Evolutionary conservation across 2,888 invertebrate species (phyloP), one percentile per base, ranked within the genome.

Genomic region (Cataglyphis rosenhaueri): DNA sequence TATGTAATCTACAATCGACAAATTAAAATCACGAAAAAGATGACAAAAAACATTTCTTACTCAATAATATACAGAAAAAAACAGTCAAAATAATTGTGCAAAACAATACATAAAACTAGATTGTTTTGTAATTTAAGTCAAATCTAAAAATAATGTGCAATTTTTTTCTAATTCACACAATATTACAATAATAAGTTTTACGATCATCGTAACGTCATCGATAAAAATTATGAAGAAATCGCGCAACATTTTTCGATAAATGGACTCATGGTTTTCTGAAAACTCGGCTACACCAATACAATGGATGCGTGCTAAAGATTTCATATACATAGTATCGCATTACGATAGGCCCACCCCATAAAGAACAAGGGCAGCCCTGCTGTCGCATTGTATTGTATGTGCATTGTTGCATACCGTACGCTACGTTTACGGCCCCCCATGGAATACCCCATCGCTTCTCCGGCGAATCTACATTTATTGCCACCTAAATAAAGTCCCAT

Each of bases 401-500:
- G 62, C 55, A 55, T 76, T 70, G 70, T 68, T 79, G 68, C 70
- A 38, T 18, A 44, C 18, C 44, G 52, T 59, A 73, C n/a, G 68
- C 38, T 66, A n/a, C 48, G 55, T 84, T 84, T 84, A 78, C 66
- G 38, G n/a, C 44, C 18, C 64, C 41, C 70, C 3, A 25, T n/a
- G 70, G 79, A 21, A 52, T 52, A 52, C 10, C 44, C 64, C 44
- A 55, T 12, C 32, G 83, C 48, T 71, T 73, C 48, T 55, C 73
- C 21, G 4, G 68, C 55, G 57, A 83, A 84, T 70, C 62, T 81
- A 68, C 84, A 74, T 85, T 85, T 85, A 84, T 85, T 74, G 75
- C 70, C 66, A 44, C 12, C 66, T 81, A 85, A 85, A 85, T 84
- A 85, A 85, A 81, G 68, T 85, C 48, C 25, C 55, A n/a, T 38